phyloP scores from a whole-genome alignment of 2,113 vertebrate species.

The Pipa parva region DNA sequence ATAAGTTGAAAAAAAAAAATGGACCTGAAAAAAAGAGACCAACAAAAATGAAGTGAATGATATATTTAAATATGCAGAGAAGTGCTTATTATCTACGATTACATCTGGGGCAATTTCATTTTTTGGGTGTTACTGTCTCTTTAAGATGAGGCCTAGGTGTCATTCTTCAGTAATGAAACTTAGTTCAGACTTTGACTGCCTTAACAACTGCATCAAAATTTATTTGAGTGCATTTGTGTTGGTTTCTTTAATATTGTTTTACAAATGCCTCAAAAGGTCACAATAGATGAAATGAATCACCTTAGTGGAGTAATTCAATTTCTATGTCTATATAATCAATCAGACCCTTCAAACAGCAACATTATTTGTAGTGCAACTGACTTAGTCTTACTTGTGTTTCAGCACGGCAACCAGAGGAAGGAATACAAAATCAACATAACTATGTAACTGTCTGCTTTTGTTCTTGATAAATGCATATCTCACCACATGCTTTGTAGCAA shows the following conservation, averaged over 20 bases:
- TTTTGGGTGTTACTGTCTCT: too few relatives aligned
- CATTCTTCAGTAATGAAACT: not conserved
- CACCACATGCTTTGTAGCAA: not conserved
- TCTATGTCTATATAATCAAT: not conserved
- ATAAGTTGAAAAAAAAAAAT: too few relatives aligned
- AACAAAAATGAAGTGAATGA: too few relatives aligned
- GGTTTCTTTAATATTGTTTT: not conserved
- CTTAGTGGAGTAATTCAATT: not conserved
- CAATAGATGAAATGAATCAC: not conserved
- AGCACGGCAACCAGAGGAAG: not conserved
- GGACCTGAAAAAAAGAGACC: too few relatives aligned
- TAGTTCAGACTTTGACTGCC: not conserved
- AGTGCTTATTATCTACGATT: too few relatives aligned
- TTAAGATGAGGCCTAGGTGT: too few relatives aligned
- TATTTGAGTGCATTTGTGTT: not conserved
- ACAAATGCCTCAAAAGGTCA: not conserved
- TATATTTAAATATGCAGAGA: too few relatives aligned
- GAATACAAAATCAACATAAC: not conserved
- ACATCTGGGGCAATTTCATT: too few relatives aligned
- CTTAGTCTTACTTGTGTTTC: not conserved
- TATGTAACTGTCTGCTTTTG: not conserved
- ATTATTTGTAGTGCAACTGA: not conserved
- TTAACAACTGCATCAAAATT: not conserved
- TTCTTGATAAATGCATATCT: not conserved
- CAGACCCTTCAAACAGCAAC: not conserved